phyloP scores from a whole-genome alignment of 2,888 invertebrate genomes.

The Tipula vernalis region DNA sequence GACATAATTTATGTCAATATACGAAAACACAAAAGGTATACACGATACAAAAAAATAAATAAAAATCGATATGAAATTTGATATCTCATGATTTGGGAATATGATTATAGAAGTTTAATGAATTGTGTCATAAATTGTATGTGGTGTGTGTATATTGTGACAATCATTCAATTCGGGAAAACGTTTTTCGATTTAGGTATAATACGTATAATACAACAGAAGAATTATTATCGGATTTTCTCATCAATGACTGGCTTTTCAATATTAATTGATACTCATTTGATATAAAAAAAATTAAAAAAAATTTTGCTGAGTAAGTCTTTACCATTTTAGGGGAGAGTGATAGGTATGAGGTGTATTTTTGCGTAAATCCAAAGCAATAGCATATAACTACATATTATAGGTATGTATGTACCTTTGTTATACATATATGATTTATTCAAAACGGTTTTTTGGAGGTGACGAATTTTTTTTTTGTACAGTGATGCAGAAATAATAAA shows the following conservation, averaged over 20 bases:
- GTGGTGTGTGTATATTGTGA: not conserved
- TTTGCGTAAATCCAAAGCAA: not conserved
- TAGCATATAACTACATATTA: not conserved
- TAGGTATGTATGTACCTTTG: not conserved
- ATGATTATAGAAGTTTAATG: slow-evolving; percentile 4
- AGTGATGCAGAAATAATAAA: not conserved
- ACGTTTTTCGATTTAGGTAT: not conserved
- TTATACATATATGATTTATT: not conserved
- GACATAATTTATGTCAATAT: not conserved
- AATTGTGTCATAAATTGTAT: not conserved
- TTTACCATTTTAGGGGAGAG: not conserved
- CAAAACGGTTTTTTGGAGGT: not conserved
- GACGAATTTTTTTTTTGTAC: not conserved
- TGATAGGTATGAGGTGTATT: not conserved
- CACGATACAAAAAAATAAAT: not conserved
- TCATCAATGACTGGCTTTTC: not conserved
- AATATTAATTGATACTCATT: slow-evolving; percentile 4
- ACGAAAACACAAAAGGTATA: not conserved
- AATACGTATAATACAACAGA: not conserved
- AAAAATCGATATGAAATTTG: not conserved
- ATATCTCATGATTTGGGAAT: not conserved
- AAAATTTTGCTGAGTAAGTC: not conserved
- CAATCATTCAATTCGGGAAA: not conserved
- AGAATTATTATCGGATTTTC: not conserved
- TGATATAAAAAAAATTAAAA: not conserved